Evolutionary conservation across 1,140 invertebrate species (phyloP).

Genomic region (Ceratina calcarata): DNA sequence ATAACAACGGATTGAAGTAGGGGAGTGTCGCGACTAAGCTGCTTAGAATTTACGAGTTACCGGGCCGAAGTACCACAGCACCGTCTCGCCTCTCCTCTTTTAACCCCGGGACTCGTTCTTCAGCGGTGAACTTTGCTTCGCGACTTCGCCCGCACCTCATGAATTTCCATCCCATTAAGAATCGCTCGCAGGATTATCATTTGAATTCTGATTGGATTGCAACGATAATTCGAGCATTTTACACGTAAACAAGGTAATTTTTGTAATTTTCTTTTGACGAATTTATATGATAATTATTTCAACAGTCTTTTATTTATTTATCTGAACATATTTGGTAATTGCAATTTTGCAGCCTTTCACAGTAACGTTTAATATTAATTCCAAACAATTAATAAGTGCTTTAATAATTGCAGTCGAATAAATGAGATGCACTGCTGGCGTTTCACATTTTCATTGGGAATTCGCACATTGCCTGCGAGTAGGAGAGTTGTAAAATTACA

Average conservation of each 20-base stretch:
- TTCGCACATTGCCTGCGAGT: slow-evolving; percentile 1
- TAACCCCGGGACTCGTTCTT: not conserved
- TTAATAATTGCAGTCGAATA: not conserved
- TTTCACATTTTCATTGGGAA: not conserved
- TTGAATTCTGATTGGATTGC: slow-evolving; percentile 18
- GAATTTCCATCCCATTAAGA: slow-evolving; percentile 55
- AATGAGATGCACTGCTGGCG: no score
- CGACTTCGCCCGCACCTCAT: slow-evolving; percentile 28
- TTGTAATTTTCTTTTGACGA: no score
- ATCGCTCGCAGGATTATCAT: slow-evolving; percentile 32
- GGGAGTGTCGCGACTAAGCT: slow-evolving; percentile 52
- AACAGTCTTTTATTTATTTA: no score
- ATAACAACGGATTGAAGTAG: slow-evolving; percentile 36
- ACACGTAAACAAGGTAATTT: no score
- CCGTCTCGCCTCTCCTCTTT: slow-evolving; percentile 17
- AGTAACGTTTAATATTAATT: no score
- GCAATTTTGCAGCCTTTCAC: no score
- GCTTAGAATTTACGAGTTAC: slow-evolving; percentile 65
- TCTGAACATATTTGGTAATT: no score
- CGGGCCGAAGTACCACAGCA: slow-evolving; percentile 26
- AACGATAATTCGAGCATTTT: no score
- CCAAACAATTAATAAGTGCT: no score
- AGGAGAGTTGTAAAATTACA: slow-evolving; percentile 18
- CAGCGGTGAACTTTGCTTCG: slow-evolving; percentile 45
- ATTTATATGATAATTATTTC: no score